Base-by-base conservation (phyloP, 1,140 invertebrate genomes). In the Archegozetes longisetosus region DNA sequence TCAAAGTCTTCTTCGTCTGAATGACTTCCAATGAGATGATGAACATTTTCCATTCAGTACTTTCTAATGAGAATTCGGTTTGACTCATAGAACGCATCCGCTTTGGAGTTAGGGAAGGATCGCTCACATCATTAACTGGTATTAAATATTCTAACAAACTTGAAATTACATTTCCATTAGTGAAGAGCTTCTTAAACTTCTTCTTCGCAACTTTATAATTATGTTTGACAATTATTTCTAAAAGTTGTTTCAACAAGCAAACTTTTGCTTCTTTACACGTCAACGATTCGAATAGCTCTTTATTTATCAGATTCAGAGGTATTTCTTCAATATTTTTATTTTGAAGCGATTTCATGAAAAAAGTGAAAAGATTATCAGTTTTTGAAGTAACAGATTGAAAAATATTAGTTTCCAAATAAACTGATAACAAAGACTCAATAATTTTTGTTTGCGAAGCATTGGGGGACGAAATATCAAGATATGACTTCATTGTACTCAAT, bases 1-100 rank as follows among this genome's bases (percentile, higher is more conserved):
- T 68, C 61, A 89, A 77, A 68, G 83, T 83, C 64, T 86, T 86
- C 68, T 86, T 87, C 61, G 76, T 79, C 70, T 95, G 89, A 9
- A 90, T 75, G 60, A 88, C 80, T 73, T 94, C 89, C 1, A 95
- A 68, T 0, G 91, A 69, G 0, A 83, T 80, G 46, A 84, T 78
- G 1, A 87, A 83, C 32, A 84, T 72, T 69, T 82, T 84, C 87
- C 88, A 93, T 20, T 62, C 55, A 23, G 40, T 17, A 13, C 51
- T 55, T 23, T 71, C 68, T 62, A 69, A 64, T 22, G 62, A 40
- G 17, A 9, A 40, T 6, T 9, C 32, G 32, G 32, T 9, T 9
- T 40, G 6, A 17, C 17, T 40, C 17, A 17, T 40, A 40, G 17
- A 40, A 6, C 6, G 6, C 17, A 9, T 40, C 32, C 17, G 6